phyloP scores from a whole-genome alignment of 92 coral and sea anemone genomes.

The Zoanthus solanderi region DNA sequence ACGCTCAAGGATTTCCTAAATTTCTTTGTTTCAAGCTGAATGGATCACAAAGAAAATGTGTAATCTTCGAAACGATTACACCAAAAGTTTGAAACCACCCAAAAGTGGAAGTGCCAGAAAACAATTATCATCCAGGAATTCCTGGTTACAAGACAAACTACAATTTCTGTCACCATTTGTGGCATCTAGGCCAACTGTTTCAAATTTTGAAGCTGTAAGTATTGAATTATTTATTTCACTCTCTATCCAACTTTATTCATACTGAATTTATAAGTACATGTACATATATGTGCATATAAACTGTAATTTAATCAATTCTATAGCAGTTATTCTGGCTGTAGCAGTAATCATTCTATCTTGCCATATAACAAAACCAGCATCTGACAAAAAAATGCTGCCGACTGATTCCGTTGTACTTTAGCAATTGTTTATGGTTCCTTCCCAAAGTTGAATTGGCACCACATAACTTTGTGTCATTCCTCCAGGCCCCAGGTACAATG shows the following conservation, averaged over 20 bases:
- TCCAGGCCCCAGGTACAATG: slow-evolving; percentile 38
- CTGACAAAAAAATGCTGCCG: slow-evolving; percentile 15
- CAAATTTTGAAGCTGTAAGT: slow-evolving; percentile 2
- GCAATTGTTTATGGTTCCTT: slow-evolving; percentile 25
- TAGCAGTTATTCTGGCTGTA: slow-evolving; percentile 10
- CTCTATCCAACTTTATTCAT: neutral
- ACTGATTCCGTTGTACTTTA: slow-evolving; percentile 10
- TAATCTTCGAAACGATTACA: slow-evolving; percentile 27
- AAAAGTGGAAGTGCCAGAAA: slow-evolving; percentile 34
- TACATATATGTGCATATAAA: neutral
- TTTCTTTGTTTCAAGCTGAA: slow-evolving; percentile 16
- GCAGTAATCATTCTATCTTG: slow-evolving; percentile 13
- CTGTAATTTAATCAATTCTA: neutral
- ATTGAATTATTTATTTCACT: neutral
- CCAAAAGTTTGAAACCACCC: slow-evolving; percentile 36
- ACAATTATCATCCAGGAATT: neutral
- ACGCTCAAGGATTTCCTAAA: neutral
- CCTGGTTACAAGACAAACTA: slow-evolving; percentile 12
- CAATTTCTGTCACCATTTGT: slow-evolving; percentile 27
- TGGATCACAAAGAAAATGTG: slow-evolving; percentile 13
- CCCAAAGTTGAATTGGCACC: slow-evolving; percentile 16
- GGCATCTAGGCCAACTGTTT: slow-evolving; percentile 28
- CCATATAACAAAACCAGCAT: slow-evolving; percentile 17
- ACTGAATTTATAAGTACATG: neutral
- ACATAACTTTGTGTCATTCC: slow-evolving; percentile 22